Evolutionary conservation across 37 sponge, comb jelly and placozoan genomes (phyloP), one percentile per base, ranked within the genome.

Genomic region (Axinella damicornis): DNA sequence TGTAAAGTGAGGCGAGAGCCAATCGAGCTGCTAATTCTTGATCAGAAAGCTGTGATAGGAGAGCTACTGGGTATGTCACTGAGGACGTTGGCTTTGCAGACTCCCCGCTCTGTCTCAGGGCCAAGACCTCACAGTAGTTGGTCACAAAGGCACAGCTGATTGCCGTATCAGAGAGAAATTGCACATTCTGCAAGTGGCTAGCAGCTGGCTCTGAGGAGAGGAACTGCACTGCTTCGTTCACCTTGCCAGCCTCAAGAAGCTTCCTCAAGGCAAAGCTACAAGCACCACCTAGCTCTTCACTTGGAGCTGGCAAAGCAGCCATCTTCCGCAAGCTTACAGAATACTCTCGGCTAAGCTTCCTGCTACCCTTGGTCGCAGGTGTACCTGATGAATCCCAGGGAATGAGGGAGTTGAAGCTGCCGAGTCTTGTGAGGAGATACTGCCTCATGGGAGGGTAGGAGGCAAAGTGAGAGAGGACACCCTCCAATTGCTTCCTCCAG

Each of bases 1-100:
- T 39, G 12, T 73, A 62, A 0, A 94, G 73, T 0, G 87, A 85
- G 64, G 87, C 56, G 9, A 94, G 65, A 9, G 74, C 53, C 37
- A 94, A 69, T 13, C 80, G 61, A 19, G 84, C 77, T n/a, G 91
- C 82, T 53, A 80, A 34, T 22, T 83, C 83, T 0, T 63, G 57
- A 57, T 86, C 80, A 11, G 83, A 65, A 39, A 90, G 69, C 76
- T 76, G 78, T 17, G 60, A 81, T 5, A 93, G 69, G 12, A 89
- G 71, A 1, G 82, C 21, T 39, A 90, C 64, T 2, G 85, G 74
- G 28, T 58, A 64, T 12, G 36, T 25, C 33, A 40, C 33, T 0
- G 35, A 19, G 19, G 31, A 24, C 36, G 65, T 53, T 4, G 21
- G 52, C 1, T n/a, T 15, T 11, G 11, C 72, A 19, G 35, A 2